Conservation (phyloP, 2,888 invertebrate genomes). For the Eubasilissa splendida region DNA sequence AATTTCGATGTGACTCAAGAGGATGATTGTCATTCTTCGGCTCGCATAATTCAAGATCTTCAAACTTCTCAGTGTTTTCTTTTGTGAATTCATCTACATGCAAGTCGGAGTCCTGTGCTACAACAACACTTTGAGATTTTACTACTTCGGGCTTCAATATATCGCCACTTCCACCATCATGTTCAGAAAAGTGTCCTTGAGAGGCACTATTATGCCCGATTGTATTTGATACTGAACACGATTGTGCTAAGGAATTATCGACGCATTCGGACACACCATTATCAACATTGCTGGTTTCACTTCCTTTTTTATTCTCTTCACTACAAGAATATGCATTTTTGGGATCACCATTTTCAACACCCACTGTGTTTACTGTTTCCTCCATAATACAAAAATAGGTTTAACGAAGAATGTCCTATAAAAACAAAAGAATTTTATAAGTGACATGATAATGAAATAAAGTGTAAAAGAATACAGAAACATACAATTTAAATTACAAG, state of each 20-base stretch:
- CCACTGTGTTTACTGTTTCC: slow-evolving; percentile 22
- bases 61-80: not conserved
- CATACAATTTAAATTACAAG: not conserved
- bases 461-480: not conserved
- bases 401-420: not conserved
- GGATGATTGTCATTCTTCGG: not conserved
- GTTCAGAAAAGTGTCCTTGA: slow-evolving; percentile 22
- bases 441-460: not conserved
- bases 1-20: too few relatives aligned
- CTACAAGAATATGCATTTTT: not conserved
- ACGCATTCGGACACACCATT: slow-evolving; percentile 12
- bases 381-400: slow-evolving; percentile 8
- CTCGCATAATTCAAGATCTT: not conserved
- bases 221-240: not conserved
- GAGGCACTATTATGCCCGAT: not conserved
- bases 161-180: not conserved
- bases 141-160: too few relatives aligned
- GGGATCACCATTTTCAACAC: slow-evolving; percentile 30
- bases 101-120: not conserved
- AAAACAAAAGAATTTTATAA: not conserved
- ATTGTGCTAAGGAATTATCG: not conserved
- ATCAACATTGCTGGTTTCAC: not conserved
- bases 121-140: not conserved
- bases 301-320: slow-evolving; percentile 12
- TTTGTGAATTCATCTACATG: not conserved